phyloP scores from a whole-genome alignment of 2,797 vertebrate genomes.

The Arctocebus calabarensis region DNA sequence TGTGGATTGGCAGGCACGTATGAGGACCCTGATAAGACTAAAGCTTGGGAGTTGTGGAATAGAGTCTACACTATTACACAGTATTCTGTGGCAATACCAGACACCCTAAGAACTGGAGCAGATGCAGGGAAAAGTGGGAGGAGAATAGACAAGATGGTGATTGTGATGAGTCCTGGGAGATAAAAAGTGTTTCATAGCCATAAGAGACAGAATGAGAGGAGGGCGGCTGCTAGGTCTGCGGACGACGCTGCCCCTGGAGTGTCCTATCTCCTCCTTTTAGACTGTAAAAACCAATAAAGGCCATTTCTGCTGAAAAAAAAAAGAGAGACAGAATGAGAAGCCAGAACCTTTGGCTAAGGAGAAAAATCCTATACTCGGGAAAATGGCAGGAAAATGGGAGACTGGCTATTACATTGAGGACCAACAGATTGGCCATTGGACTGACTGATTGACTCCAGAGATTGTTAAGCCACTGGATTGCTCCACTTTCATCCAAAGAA shows the following conservation, averaged over 20 bases:
- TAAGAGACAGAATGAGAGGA: not conserved
- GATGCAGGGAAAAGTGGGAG: not conserved
- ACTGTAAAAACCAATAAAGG: too few species aligned
- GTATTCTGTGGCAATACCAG: not conserved
- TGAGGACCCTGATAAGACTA: not conserved
- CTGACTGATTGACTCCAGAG: not conserved
- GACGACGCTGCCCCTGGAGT: too few species aligned
- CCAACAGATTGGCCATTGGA: not conserved
- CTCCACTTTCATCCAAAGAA: slow-evolving; percentile 4
- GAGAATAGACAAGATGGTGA: not conserved
- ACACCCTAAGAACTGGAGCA: not conserved
- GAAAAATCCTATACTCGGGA: not conserved
- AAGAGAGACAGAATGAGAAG: too few species aligned
- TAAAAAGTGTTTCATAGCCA: not conserved
- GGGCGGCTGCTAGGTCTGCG: too few species aligned
- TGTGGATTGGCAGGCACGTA: not conserved
- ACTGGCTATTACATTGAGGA: not conserved
- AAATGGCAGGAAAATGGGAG: not conserved
- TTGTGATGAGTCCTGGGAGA: not conserved
- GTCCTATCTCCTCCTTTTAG: too few species aligned
- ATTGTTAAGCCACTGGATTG: not conserved
- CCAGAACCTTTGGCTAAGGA: slow-evolving; percentile 2
- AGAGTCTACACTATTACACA: not conserved
- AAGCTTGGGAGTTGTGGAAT: not conserved
- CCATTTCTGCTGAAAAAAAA: too few species aligned